Base-by-base conservation (phyloP, 1,140 invertebrate genomes). In the Colletes gigas region DNA sequence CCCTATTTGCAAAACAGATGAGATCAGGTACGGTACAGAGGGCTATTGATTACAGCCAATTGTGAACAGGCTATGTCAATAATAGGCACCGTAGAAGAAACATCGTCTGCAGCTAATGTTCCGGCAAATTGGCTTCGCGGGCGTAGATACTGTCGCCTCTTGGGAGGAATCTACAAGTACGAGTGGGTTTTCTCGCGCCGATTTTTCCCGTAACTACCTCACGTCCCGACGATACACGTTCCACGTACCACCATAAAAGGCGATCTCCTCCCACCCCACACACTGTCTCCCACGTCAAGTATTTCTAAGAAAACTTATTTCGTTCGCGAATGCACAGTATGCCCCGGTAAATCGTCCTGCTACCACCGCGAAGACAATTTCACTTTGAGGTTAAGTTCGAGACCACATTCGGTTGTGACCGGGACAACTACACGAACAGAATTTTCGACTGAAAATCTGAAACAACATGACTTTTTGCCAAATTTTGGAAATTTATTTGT, bases 111-210 rank as follows among this genome's bases (percentile, higher is more conserved):
- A 84, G 84, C 90, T 92, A 92, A 92, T 91, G 91, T 90, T 91
- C 89, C 89, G 90, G 87, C 85, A 92, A 92, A 92, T 92, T 91
- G 91, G 88, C 89, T 87, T 88, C 84, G 86, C 87, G 88, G 90
- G 89, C 89, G 86, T 86, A 89, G 87, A 89, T 84, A 14, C 39
- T 7, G 41, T 86, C 85, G 87, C 83, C 88, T 90, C 89, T 86
- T 87, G 88, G 89, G 89, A 90, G 86, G 77, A 90, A 90, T 91
- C 84, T 89, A 82, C 69, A 83, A 88, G 52, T 85, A 84, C 82
- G 52, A 74, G 14, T 73, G 78, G 69, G 50, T 71, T 67, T 69
- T 59, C 60, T 73, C 70, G 70, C 82, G 72, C 66, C 84, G 75
- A 86, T 88, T 79, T 83, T 47, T 88, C 78, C 69, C 88, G 89